phyloP scores from a whole-genome alignment of 2,797 vertebrate genomes.

The Okamejei kenojei region DNA sequence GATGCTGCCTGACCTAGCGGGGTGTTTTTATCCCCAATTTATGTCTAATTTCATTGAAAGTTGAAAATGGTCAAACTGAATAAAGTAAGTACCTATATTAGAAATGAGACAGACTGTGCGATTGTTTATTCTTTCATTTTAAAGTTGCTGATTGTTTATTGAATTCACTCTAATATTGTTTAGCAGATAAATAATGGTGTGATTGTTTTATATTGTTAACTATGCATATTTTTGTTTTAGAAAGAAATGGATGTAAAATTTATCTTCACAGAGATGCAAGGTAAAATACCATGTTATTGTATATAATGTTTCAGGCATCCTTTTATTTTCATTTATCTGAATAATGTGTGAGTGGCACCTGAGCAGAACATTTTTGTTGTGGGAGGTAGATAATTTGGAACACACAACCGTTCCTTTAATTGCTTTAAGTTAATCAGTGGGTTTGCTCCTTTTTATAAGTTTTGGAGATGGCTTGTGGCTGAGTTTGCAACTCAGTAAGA shows the following conservation, averaged over 20 bases:
- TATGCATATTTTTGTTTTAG: neutral
- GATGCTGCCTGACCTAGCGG: too few species aligned
- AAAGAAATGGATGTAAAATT: constrained; percentile 26
- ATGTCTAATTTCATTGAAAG: neutral
- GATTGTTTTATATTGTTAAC: neutral
- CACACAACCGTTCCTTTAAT: neutral
- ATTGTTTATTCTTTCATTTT: neutral
- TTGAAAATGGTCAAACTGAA: neutral
- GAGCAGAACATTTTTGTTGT: neutral
- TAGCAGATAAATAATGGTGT: neutral
- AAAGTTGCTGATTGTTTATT: neutral
- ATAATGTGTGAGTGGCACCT: neutral
- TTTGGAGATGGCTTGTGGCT: neutral
- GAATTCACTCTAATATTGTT: neutral
- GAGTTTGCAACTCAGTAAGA: neutral
- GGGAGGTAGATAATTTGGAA: neutral
- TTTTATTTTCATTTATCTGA: neutral
- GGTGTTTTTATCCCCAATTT: too few species aligned
- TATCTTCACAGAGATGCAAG: constrained; percentile 23
- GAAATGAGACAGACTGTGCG: neutral
- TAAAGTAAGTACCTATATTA: neutral
- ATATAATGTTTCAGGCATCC: neutral
- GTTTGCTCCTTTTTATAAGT: neutral
- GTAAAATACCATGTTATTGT: neutral
- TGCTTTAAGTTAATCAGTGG: neutral